Percentiles rank a stretch among this genome's conserved stretches.
These are phyloP conservation scores for Mercenaria mercenaria DNA, from an alignment of 1,140 invertebrate genomes.

Conservation along the genomic window DNA sequence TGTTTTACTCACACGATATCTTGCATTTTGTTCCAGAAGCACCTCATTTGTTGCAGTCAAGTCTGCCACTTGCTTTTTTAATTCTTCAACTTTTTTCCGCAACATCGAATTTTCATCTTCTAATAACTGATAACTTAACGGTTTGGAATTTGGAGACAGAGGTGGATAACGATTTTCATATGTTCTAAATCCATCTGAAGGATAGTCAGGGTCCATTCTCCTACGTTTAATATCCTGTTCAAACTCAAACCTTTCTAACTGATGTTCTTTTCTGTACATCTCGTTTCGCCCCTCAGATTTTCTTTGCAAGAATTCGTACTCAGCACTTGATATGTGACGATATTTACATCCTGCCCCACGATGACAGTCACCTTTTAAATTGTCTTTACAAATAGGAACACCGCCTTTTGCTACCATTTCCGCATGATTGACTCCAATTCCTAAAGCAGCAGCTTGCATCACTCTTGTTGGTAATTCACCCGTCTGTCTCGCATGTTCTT, in stretches of 20 bases:
- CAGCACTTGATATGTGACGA: conserved; percentile 76
- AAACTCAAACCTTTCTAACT: conserved; percentile 75
- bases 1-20: conserved; percentile 89
- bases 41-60: conserved; percentile 94
- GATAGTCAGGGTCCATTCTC: conserved; percentile 72
- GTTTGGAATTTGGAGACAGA: conserved; percentile 65
- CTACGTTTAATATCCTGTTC: conserved; percentile 71
- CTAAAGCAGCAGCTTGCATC: conserved; percentile 80
- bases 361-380: conserved; percentile 91
- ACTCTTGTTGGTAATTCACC: conserved; percentile 82
- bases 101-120: conserved; percentile 92
- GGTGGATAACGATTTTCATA: conserved; percentile 71
- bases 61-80: conserved; percentile 91
- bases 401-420: conserved; percentile 79
- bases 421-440: conserved; percentile 73
- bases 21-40: conserved; percentile 93
- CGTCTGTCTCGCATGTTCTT: conserved; percentile 90
- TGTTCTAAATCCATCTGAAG: conserved; percentile 69
- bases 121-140: conserved; percentile 85
- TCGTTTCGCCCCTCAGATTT: conserved; percentile 69
- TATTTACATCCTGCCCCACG: conserved; percentile 87
- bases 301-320: conserved; percentile 76
- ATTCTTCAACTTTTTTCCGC: conserved; percentile 91
- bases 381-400: conserved; percentile 91
- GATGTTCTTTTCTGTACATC: conserved; percentile 65